These are phyloP conservation scores for Falcaria lacertinaria DNA, from an alignment of 2,888 invertebrate species.

Conservation along the genomic window DNA sequence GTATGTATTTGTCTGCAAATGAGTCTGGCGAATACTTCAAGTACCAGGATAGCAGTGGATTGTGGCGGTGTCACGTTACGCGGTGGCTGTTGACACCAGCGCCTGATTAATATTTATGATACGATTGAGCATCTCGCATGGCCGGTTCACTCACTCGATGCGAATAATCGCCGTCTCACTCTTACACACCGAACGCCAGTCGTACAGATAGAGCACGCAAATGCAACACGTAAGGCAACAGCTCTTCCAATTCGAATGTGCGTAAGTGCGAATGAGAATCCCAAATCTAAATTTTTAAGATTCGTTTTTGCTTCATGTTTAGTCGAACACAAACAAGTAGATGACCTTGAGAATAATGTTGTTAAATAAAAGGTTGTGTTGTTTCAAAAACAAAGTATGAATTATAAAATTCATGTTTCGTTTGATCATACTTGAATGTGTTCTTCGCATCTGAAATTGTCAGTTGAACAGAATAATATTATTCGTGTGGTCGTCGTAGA, in stretches of 20 bases:
- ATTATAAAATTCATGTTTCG: not conserved
- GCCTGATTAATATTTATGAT: constrained; percentile 81
- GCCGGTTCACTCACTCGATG: constrained; percentile 71
- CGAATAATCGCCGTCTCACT: constrained; percentile 66
- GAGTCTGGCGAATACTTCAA: constrained; percentile 50
- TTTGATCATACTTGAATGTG: no score
- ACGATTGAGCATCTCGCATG: constrained; percentile 78
- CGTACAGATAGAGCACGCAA: constrained; percentile 45
- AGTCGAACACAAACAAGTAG: constrained; percentile 29
- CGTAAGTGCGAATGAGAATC: constrained; percentile 75
- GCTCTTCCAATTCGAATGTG: constrained; percentile 63
- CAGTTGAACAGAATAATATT: not conserved
- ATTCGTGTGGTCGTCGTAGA: constrained; percentile 11
- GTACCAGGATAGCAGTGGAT: constrained; percentile 73
- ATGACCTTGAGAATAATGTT: constrained; percentile 28
- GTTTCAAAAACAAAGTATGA: constrained; percentile 8
- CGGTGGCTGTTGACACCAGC: constrained; percentile 80
- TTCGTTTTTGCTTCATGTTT: constrained; percentile 47
- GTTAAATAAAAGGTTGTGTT: constrained; percentile 23
- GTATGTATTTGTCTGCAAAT: constrained; percentile 40
- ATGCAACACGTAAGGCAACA: constrained; percentile 51
- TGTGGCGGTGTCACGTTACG: constrained; percentile 76
- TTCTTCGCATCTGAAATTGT: not conserved
- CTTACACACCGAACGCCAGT: constrained; percentile 36
- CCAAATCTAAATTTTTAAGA: constrained; percentile 66